phyloP scores from a whole-genome alignment of 2,888 invertebrate species.

The Leptarthrus brevirostris region DNA sequence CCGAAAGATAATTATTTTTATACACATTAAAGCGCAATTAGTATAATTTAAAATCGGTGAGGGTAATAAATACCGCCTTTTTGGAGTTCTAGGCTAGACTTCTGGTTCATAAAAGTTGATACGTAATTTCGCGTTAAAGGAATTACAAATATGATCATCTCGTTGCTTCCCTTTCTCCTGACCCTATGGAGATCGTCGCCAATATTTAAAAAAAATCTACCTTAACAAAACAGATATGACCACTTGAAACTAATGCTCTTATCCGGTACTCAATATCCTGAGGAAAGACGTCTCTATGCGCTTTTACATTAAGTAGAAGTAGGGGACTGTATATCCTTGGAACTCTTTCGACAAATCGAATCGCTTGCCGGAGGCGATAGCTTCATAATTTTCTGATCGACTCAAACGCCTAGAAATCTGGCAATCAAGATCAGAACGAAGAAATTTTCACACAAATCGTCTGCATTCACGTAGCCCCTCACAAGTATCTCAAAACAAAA shows the following conservation, averaged over 20 bases:
- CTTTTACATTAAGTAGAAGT: background rate
- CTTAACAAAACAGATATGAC: background rate
- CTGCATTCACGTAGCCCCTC: too few relatives aligned
- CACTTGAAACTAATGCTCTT: background rate
- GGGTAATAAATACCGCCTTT: background rate
- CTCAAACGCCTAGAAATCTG: too few relatives aligned
- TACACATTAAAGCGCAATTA: too few relatives aligned
- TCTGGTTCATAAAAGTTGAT: background rate
- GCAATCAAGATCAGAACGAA: background rate
- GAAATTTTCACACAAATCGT: background rate
- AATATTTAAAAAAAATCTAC: background rate
- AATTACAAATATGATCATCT: background rate
- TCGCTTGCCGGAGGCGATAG: background rate
- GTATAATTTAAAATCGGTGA: too few relatives aligned
- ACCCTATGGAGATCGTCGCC: background rate
- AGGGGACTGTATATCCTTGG: background rate
- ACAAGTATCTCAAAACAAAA: background rate
- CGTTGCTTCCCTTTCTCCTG: background rate
- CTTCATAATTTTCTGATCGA: too few relatives aligned
- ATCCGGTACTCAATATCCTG: background rate
- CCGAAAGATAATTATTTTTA: too few relatives aligned
- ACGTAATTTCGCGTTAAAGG: background rate
- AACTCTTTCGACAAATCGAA: too few relatives aligned
- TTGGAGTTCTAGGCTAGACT: background rate
- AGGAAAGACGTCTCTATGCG: slow-evolving; percentile 14